A percentile compares a stretch with the other conserved stretches of the same genome.
phyloP scores from a whole-genome alignment of 2,113 vertebrate species.

The Nothobranchius kuhntae region DNA sequence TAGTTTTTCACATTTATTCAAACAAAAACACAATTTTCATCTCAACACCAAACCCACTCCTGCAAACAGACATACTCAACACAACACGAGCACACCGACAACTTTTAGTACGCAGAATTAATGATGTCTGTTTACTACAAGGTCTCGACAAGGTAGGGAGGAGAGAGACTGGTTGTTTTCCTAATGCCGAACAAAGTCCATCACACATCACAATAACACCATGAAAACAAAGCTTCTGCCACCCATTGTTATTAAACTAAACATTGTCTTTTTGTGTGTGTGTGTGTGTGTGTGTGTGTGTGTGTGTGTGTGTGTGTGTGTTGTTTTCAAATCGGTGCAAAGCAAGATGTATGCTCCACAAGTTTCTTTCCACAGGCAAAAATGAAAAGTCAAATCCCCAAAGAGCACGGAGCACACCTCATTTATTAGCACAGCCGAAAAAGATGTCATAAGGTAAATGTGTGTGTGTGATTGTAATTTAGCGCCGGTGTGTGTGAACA shows the following conservation, averaged over 20 bases:
- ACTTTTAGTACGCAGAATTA: no score
- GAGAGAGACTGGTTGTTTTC: conserved; percentile 56
- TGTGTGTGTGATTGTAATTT: conserved; percentile 20
- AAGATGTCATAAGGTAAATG: conserved; percentile 33
- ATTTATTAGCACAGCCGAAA: conserved; percentile 47
- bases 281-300: neutral
- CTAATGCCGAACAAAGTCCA: conserved; percentile 52
- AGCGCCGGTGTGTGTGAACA: conserved; percentile 2
- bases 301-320: neutral
- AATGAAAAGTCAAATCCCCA: conserved; percentile 49
- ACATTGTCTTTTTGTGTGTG: neutral
- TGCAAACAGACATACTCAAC: no score
- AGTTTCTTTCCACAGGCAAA: conserved; percentile 37
- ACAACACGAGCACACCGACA: no score
- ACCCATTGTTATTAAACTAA: conserved; percentile 1
- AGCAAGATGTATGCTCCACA: conserved; percentile 51
- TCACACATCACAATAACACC: conserved; percentile 38
- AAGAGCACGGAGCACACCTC: conserved; percentile 33
- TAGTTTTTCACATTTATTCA: no score
- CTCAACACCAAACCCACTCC: no score
- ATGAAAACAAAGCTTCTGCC: conserved; percentile 27
- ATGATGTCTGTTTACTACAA: no score
- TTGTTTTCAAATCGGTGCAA: conserved; percentile 35
- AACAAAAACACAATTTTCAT: no score
- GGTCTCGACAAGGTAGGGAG: conserved; percentile 18